A percentile compares a stretch with the other conserved stretches of the same genome.
Evolutionary conservation across 2,797 vertebrate genomes (phyloP).

Genomic region (Anolis apletophallus): DNA sequence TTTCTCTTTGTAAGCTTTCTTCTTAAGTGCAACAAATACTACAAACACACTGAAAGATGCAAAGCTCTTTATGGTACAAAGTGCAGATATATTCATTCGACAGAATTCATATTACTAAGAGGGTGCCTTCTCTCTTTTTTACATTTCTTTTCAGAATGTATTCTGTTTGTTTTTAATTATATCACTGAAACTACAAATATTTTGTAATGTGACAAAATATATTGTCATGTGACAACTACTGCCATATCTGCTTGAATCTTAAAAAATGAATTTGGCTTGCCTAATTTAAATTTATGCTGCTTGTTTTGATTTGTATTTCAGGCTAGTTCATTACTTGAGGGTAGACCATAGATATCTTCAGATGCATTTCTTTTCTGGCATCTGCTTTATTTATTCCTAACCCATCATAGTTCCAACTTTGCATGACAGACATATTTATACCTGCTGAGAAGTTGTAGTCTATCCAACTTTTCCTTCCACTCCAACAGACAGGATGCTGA

Average conservation of each 20-base stretch:
- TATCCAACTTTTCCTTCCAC: background rate
- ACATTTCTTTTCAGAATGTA: background rate
- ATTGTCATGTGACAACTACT: background rate
- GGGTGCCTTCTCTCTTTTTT: background rate
- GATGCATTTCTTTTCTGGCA: background rate
- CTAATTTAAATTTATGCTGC: background rate
- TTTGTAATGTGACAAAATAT: background rate
- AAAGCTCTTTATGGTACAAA: background rate
- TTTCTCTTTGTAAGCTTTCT: background rate
- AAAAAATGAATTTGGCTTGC: background rate
- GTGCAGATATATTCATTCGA: background rate
- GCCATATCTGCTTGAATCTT: background rate
- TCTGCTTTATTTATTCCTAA: background rate
- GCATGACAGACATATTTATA: background rate
- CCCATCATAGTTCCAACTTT: background rate
- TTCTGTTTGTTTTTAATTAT: slow-evolving; percentile 8
- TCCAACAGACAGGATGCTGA: background rate
- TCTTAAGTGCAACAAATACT: background rate
- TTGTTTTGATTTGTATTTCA: background rate
- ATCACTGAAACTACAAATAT: background rate
- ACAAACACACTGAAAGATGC: background rate
- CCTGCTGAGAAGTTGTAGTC: background rate
- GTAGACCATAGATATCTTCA: background rate
- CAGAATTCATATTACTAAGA: background rate
- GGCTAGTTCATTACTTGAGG: background rate